Evolutionary conservation across 2,888 invertebrate species (phyloP).

Genomic region (Gandaritis pyraliata): DNA sequence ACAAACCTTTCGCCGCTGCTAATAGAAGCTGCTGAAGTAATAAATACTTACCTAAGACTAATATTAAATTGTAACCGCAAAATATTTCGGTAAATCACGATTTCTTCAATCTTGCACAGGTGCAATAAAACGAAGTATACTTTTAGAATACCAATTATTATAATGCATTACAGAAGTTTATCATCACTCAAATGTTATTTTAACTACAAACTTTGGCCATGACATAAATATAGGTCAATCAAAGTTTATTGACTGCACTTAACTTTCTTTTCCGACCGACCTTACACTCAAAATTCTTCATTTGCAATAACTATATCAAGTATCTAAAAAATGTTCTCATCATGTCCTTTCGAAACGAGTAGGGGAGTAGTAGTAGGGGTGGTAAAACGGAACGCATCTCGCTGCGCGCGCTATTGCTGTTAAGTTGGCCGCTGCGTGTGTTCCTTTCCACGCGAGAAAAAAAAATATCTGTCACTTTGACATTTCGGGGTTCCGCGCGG

Average conservation of each 20-base stretch:
- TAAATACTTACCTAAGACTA: neutral
- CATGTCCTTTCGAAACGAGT: constrained; percentile 80
- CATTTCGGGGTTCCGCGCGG: constrained; percentile 49
- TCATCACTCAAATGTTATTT: constrained; percentile 34
- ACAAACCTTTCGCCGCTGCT: too few relatives aligned
- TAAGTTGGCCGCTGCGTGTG: constrained; percentile 66
- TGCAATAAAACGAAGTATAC: constrained; percentile 28
- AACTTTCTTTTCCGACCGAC: constrained; percentile 41
- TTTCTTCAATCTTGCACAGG: constrained; percentile 14
- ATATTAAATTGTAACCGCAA: constrained; percentile 6
- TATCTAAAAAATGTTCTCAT: constrained; percentile 50
- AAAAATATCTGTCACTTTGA: constrained; percentile 49
- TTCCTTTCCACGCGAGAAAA: constrained; percentile 57
- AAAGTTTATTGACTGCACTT: constrained; percentile 40
- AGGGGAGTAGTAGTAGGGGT: constrained; percentile 78
- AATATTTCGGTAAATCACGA: constrained; percentile 19
- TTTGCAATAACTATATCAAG: constrained; percentile 67
- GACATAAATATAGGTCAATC: constrained; percentile 42
- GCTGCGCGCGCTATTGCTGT: constrained; percentile 68
- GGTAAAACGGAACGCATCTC: constrained; percentile 75
- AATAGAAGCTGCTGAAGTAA: too few relatives aligned
- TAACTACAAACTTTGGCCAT: constrained; percentile 40
- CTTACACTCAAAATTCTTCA: constrained; percentile 49
- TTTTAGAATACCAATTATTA: constrained; percentile 33
- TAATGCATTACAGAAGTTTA: constrained; percentile 36